phyloP scores from a whole-genome alignment of 2,797 vertebrate species.

The Aselliscus stoliczkanus region DNA sequence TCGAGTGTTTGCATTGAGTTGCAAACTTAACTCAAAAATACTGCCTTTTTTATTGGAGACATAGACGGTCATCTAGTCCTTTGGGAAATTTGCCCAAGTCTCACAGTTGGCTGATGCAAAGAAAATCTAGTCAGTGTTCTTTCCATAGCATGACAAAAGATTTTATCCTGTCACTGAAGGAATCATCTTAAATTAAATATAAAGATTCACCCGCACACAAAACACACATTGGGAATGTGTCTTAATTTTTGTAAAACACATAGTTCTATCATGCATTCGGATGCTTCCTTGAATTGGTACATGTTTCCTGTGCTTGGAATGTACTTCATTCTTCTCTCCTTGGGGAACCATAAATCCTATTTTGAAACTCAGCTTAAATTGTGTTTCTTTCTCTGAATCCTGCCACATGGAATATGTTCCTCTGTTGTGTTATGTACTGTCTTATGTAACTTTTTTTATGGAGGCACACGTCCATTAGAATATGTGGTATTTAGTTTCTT shows the following conservation, averaged over 20 bases:
- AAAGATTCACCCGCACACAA: background rate
- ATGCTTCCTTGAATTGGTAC: background rate
- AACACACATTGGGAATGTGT: background rate
- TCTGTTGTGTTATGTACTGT: background rate
- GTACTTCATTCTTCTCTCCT: background rate
- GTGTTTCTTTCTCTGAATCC: background rate
- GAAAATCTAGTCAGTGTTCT: background rate
- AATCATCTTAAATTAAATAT: background rate
- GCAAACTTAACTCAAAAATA: conserved; percentile 20
- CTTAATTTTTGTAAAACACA: background rate
- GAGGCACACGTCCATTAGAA: background rate
- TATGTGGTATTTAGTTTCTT: background rate
- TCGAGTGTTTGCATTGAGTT: background rate
- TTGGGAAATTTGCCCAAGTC: background rate
- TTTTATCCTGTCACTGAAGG: background rate
- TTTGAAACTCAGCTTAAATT: background rate
- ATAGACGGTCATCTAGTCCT: background rate
- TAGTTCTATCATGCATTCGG: background rate
- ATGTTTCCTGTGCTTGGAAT: background rate
- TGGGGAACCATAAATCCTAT: background rate
- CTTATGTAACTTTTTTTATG: background rate
- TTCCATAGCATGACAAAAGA: background rate
- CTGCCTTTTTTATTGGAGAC: too few species aligned
- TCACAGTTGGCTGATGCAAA: background rate
- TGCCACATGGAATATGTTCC: background rate